Evolutionary conservation across 2,113 vertebrate species (phyloP).

Genomic region (Mionectes macconnelli): DNA sequence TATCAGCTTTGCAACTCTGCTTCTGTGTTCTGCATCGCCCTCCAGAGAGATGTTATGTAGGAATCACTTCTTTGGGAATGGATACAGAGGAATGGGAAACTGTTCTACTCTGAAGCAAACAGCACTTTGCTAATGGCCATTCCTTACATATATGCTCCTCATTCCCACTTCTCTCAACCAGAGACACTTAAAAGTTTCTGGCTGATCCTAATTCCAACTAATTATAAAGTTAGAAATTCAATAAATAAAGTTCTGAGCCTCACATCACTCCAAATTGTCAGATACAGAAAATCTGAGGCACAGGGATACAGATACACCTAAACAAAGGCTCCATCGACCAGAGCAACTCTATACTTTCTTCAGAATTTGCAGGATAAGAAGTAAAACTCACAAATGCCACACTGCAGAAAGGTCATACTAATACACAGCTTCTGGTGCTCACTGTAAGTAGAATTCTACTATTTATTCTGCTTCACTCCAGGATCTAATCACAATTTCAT

Average conservation of each 20-base stretch:
- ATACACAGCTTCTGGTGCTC: neutral
- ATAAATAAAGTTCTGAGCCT: neutral
- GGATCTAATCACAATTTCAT: neutral
- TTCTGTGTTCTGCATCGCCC: neutral
- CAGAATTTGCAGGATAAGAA: neutral
- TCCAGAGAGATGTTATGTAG: neutral
- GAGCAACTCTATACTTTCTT: neutral
- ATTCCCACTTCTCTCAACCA: neutral
- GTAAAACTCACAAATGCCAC: neutral
- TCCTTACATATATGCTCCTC: neutral
- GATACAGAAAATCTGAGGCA: neutral
- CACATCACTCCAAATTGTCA: neutral
- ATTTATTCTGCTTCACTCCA: neutral
- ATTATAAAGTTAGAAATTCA: neutral
- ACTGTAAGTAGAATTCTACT: neutral
- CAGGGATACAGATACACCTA: neutral
- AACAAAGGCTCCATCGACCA: neutral
- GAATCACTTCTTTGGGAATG: neutral
- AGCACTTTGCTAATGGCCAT: neutral
- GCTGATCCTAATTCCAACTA: neutral
- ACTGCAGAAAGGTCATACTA: neutral
- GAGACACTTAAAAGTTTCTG: neutral
- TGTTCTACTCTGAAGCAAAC: neutral
- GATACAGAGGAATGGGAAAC: neutral
- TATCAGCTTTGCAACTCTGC: neutral